A percentile compares a stretch with the other conserved stretches of the same genome.
phyloP scores from a whole-genome alignment of 2,113 vertebrate genomes.

The Sprattus sprattus region DNA sequence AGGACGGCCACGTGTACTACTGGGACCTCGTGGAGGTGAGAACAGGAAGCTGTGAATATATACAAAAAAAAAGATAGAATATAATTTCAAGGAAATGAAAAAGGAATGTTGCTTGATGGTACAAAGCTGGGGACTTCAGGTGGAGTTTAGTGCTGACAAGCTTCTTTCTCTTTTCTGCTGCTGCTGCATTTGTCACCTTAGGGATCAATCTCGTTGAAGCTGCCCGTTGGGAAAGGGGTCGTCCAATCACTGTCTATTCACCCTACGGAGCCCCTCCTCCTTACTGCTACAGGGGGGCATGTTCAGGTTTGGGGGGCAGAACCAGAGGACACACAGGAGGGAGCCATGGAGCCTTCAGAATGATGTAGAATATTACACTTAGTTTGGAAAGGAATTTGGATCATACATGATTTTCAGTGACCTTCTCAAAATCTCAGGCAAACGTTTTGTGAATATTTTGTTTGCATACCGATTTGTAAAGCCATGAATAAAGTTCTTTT shows the following conservation, averaged over 20 bases:
- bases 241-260: conserved; percentile 90
- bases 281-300: conserved; percentile 77
- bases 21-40: conserved; percentile 93
- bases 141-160: neutral
- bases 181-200: conserved; percentile 42
- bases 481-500: no score
- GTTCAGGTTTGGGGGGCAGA: conserved; percentile 84
- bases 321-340: conserved; percentile 61
- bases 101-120: neutral
- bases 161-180: neutral
- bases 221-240: conserved; percentile 77
- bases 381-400: no score
- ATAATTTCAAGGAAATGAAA: neutral
- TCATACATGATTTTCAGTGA: no score
- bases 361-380: neutral
- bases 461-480: no score
- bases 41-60: no score
- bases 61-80: neutral
- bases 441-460: no score
- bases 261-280: conserved; percentile 77
- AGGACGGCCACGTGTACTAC: conserved; percentile 88
- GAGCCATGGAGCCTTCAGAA: neutral
- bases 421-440: no score
- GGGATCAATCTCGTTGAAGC: conserved; percentile 76
- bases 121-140: neutral